Evolutionary conservation across 1,140 invertebrate genomes (phyloP), one percentile per base, ranked within the genome.

Genomic region (Thaumetopoea pityocampa): DNA sequence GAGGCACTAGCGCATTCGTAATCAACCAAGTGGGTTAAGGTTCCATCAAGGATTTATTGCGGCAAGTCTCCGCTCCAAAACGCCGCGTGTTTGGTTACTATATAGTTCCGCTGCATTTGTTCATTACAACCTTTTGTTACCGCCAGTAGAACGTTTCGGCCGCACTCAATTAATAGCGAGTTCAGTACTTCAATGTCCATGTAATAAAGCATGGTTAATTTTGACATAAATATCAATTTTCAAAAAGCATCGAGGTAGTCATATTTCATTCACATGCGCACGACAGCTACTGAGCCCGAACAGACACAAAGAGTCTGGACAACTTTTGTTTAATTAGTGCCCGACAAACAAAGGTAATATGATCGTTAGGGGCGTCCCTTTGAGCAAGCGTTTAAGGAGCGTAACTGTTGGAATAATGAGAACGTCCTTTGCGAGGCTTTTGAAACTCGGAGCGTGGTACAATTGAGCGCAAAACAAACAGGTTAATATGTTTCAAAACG

Each of bases 1-100:
- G 62, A 64, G 61, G 62, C 54, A 53, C n/a, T n/a, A 57, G 58
- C 51, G 64, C 56, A 58, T 52, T 70, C 61, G 80, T 84, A 84
- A 84, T 81, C 78, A 80, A 70, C 77, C 76, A 84, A 84, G 71
- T 84, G 69, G 80, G 80, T 84, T 84, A 84, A 84, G 80, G 80
- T 84, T 78, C 51, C 71, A 84, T 61, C 77, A 84, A 84, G 77
- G 80, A 80, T 84, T 84, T 84, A 63, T 84, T 84, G 80, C 80
- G 77, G 80, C 74, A 84, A 81, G 76, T 72, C 77, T 63, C 77
- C 77, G 79, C 74, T 83, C 76, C 77, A 78, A 81, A 80, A 79
- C 62, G 60, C 59, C 68, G 67, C 74, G 59, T 59, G 60, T 55
- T 73, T n/a, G 38, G 73, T 80, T 79, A 70, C 72, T 74, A 67